These are phyloP conservation scores for Galerucella nymphaeae DNA, from an alignment of 2,888 invertebrate genomes.

Conservation along the genomic window DNA sequence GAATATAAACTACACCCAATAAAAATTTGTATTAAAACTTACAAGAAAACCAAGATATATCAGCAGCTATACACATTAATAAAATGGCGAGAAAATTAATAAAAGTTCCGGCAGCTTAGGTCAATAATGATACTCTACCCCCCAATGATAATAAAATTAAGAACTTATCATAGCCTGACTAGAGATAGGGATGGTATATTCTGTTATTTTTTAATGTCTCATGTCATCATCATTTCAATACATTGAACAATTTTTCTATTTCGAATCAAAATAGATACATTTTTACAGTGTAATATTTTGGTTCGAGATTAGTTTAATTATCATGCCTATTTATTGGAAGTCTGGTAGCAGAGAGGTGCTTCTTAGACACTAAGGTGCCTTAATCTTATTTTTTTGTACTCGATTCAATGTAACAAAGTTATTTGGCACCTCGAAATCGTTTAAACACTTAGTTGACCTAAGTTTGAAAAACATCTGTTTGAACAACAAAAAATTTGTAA, in stretches of 20 bases:
- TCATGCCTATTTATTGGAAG: slow-evolving; percentile 41
- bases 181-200: no score
- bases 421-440: slow-evolving; percentile 45
- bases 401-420: slow-evolving; percentile 35
- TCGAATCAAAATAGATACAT: slow-evolving; percentile 9
- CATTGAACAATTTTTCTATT: background rate
- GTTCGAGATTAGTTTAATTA: slow-evolving; percentile 29
- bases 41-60: no score
- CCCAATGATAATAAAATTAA: no score
- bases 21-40: no score
- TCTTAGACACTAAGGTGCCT: slow-evolving; percentile 49
- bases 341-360: slow-evolving; percentile 44
- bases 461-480: slow-evolving; percentile 33
- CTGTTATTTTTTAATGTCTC: no score
- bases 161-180: no score
- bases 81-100: no score
- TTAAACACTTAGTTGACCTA: slow-evolving; percentile 44
- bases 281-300: slow-evolving; percentile 28
- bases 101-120: no score
- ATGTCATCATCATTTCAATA: background rate
- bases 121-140: no score
- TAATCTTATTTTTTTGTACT: slow-evolving; percentile 43
- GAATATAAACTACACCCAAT: no score
- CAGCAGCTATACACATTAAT: no score
- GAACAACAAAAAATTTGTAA: slow-evolving; percentile 27